phyloP scores from a whole-genome alignment of 2,113 vertebrate species.

The Indri indri region DNA sequence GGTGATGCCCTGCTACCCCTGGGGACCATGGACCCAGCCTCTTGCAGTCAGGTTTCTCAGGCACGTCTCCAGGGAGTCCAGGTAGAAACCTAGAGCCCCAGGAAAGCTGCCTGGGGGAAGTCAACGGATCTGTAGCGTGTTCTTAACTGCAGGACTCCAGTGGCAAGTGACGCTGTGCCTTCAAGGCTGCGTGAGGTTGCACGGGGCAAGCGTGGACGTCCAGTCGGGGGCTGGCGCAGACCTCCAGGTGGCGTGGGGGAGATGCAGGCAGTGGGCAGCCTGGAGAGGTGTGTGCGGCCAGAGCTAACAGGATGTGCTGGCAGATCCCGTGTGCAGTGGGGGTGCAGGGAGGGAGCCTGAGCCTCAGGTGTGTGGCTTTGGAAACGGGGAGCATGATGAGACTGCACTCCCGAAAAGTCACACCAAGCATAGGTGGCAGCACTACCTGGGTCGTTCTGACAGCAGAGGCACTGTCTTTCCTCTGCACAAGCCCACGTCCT shows the following conservation, averaged over 20 bases:
- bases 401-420: background rate
- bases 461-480: background rate
- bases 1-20: background rate
- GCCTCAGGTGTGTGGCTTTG: background rate
- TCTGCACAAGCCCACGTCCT: background rate
- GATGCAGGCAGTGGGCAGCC: too few species aligned
- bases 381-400: background rate
- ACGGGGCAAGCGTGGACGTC: rapidly evolving
- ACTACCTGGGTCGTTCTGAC: background rate
- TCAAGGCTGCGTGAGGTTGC: background rate
- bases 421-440: too few species aligned
- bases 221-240: background rate
- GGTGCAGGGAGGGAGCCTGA: background rate
- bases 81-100: background rate
- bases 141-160: background rate
- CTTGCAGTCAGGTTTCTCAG: background rate
- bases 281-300: background rate
- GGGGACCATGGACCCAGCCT: background rate
- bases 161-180: too few species aligned
- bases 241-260: background rate
- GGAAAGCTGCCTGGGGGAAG: background rate
- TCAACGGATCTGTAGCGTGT: background rate
- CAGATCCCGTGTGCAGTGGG: background rate
- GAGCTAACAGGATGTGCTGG: background rate
- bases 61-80: background rate